Evolutionary conservation across 1,140 invertebrate genomes (phyloP).

Genomic region (Steinernema feltiae): DNA sequence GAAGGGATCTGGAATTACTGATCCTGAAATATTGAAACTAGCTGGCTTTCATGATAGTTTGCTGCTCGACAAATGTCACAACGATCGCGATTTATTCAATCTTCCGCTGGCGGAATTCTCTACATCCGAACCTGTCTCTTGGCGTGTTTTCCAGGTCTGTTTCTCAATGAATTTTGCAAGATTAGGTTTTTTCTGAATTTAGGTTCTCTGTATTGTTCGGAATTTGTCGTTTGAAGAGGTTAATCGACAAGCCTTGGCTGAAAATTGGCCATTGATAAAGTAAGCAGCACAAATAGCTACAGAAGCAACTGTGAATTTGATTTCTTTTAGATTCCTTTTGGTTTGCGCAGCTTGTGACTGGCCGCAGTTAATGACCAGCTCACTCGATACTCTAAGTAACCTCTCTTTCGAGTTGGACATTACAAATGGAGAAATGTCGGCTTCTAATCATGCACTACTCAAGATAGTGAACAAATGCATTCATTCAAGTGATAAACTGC

Average conservation of each 20-base stretch:
- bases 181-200: conserved; percentile 39
- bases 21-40: conserved; percentile 37
- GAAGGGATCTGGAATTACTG: conserved; percentile 48
- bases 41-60: conserved; percentile 19
- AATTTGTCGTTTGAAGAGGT: conserved; percentile 87
- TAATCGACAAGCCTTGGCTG: conserved; percentile 72
- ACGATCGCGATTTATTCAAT: conserved; percentile 19
- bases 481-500: conserved; percentile 71
- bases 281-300: too few relatives aligned
- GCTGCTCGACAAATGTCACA: conserved; percentile 15
- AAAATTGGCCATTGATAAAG: conserved; percentile 74
- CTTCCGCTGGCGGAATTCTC: conserved; percentile 22
- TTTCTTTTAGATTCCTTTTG: conserved; percentile 70
- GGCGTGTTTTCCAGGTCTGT: conserved; percentile 48
- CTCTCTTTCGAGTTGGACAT: conserved; percentile 60
- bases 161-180: too few relatives aligned
- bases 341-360: conserved; percentile 75
- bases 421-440: conserved; percentile 46
- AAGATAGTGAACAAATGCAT: conserved; percentile 73
- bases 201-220: conserved; percentile 72
- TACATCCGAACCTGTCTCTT: conserved; percentile 41
- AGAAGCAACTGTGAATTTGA: too few relatives aligned
- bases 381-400: conserved; percentile 84
- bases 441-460: conserved; percentile 62
- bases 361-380: conserved; percentile 73